These are phyloP conservation scores for Aleiodes testaceus DNA, from an alignment of 2,888 invertebrate species.

Conservation along the genomic window DNA sequence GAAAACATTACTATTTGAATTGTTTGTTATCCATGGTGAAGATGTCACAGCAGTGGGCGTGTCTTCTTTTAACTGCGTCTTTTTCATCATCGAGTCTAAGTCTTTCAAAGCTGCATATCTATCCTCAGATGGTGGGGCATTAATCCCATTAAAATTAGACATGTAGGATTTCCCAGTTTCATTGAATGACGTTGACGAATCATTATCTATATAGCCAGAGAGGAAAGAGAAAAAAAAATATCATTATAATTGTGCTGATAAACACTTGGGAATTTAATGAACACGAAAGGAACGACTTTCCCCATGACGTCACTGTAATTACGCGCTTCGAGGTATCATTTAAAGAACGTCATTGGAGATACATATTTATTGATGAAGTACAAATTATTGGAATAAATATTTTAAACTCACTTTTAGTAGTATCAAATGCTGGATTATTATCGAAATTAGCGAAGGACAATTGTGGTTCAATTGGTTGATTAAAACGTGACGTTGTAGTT, in stretches of 20 bases:
- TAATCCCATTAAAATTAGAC: constrained; percentile 62
- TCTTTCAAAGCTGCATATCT: constrained; percentile 97
- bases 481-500: constrained; percentile 62
- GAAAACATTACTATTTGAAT: constrained; percentile 48
- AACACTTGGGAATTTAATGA: too few species aligned
- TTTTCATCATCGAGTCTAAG: constrained; percentile 82
- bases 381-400: not conserved
- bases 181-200: constrained; percentile 51
- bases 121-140: constrained; percentile 80
- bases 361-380: too few species aligned
- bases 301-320: constrained; percentile 15
- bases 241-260: not conserved
- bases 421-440: constrained; percentile 81
- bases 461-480: constrained; percentile 66
- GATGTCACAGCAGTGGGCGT: constrained; percentile 54
- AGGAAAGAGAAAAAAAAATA: not conserved
- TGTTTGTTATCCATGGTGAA: constrained; percentile 63
- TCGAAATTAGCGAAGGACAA: constrained; percentile 83
- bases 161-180: constrained; percentile 53
- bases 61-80: constrained; percentile 68
- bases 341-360: too few species aligned
- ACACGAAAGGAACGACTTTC: constrained; percentile 11
- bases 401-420: constrained; percentile 61
- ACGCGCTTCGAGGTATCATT: not conserved
- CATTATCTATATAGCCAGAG: constrained; percentile 42